These are phyloP conservation scores for Sebastes taczanowskii DNA, from an alignment of 2,797 vertebrate species.

Conservation along the genomic window DNA sequence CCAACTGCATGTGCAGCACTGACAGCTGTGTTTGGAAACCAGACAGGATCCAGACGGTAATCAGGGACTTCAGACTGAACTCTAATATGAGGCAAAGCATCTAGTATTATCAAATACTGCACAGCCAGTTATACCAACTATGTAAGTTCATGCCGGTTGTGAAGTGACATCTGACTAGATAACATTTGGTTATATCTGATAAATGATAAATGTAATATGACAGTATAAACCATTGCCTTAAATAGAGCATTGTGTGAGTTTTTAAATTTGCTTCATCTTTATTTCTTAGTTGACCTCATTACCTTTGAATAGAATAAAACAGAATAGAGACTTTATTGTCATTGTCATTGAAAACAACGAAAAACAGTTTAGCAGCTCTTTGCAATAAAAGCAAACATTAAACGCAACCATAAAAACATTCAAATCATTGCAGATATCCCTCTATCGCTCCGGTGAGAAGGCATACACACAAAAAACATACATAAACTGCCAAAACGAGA, in stretches of 20 bases:
- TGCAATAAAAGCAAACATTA: no score
- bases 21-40: constrained; percentile 64
- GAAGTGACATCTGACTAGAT: neutral
- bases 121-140: neutral
- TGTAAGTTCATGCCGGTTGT: neutral
- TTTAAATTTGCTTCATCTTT: neutral
- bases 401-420: no score
- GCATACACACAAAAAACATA: no score
- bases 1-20: constrained; percentile 36
- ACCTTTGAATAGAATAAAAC: no score
- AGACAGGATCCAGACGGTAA: constrained; percentile 59
- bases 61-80: constrained; percentile 14
- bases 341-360: no score
- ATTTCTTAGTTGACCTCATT: neutral
- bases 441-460: no score
- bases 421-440: no score
- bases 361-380: no score
- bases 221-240: neutral
- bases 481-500: no score
- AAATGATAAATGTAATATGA: neutral
- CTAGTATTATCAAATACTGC: neutral
- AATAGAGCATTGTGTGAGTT: neutral
- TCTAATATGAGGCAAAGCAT: neutral
- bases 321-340: no score
- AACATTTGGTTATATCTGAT: neutral